Evolutionary conservation across 1,140 invertebrate species (phyloP), one percentile per base, ranked within the genome.

Genomic region (Agrypnia vestita): DNA sequence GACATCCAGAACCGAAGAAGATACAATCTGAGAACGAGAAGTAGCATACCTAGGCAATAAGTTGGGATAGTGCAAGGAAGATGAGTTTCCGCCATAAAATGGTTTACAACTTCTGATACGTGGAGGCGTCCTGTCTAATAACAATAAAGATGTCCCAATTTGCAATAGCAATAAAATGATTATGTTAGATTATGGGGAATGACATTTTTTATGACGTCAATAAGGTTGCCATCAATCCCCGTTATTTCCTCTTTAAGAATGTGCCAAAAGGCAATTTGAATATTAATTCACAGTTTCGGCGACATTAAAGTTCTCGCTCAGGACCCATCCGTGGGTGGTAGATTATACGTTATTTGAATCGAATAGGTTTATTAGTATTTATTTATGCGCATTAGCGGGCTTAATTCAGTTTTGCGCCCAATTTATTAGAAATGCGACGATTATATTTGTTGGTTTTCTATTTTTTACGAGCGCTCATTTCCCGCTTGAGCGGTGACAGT

Each of bases 81-180:
- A n/a, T n/a, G n/a, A n/a, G n/a, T n/a, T n/a, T n/a, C n/a, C n/a
- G n/a, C n/a, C 6, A 15, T 13, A n/a, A 43, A 69, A 69, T 44
- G 13, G 64, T 69, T 69, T n/a, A 15, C 43, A 12, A 69, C 25
- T 6, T 35, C 25, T 35, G 25, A 35, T 35, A 35, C 25, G 25
- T 35, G 25, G 25, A 35, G 6, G 25, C 25, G 25, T 35, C 25
- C 25, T 35, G 25, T 35, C 25, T 35, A 35, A 35, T 35, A 35
- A 35, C 62, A 80, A 80, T 82, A 82, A 80, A 82, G 67, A 78
- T 80, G 81, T 82, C 81, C 76, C 81, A 82, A 82, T 82, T 80
- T 80, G 78, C 56, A 51, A 72, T 64, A 79, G 77, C 77, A 35
- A 76, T 82, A 82, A 82, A 82, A 79, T 53, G 49, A 76, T 72